Conservation (phyloP, 2,113 vertebrate species). For the Tyrannus savana region DNA sequence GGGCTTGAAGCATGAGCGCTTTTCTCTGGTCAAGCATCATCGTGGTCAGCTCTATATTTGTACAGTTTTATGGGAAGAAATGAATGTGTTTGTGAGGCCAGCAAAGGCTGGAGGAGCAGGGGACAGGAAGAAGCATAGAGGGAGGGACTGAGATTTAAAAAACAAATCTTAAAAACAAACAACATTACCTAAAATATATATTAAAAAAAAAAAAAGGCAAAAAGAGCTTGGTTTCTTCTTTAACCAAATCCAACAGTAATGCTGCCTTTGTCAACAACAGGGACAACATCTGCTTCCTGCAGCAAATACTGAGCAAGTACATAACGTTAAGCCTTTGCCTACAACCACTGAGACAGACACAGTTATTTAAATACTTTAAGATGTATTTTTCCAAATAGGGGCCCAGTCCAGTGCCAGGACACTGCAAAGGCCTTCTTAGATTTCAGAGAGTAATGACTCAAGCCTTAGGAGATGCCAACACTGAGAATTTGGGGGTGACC, state of each 20-base stretch:
- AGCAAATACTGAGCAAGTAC: neutral
- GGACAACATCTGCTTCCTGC: slow-evolving; percentile 16
- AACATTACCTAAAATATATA: neutral
- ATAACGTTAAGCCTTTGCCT: neutral
- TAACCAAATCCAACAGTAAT: neutral
- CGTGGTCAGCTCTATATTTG: slow-evolving; percentile 36
- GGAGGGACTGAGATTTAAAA: slow-evolving; percentile 22
- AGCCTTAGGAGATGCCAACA: neutral
- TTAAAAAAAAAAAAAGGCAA: neutral
- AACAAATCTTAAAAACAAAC: neutral
- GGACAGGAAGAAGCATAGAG: neutral
- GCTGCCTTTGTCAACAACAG: neutral
- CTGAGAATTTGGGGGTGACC: neutral
- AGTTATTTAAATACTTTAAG: neutral
- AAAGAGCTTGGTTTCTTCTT: neutral
- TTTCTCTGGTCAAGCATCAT: neutral
- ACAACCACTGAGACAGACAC: neutral
- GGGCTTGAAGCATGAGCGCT: neutral
- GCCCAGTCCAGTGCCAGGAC: neutral
- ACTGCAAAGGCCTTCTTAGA: neutral
- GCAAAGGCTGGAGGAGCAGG: neutral
- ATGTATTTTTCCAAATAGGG: neutral
- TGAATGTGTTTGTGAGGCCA: slow-evolving; percentile 7
- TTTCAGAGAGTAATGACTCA: neutral
- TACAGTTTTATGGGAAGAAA: slow-evolving; percentile 40